Base-by-base conservation (phyloP, 2,797 vertebrate genomes). In the Etheostoma nigrum region DNA sequence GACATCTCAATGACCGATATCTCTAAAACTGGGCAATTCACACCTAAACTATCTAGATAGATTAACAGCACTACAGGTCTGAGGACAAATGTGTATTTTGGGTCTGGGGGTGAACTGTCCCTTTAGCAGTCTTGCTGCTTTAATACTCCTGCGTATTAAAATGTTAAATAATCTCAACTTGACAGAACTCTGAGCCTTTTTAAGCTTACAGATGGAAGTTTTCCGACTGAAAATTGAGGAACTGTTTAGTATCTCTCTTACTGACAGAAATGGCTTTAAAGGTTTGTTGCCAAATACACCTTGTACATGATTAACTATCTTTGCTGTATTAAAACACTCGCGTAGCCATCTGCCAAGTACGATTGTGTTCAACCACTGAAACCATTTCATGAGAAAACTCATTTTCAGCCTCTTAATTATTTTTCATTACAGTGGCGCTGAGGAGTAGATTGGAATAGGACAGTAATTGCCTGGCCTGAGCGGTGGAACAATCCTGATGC, bases 341-440 rank as follows among this genome's bases (percentile, higher is more conserved):
- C 90, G 90, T 93, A 95, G 94, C 96, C 95, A 96, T 97, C 97
- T 97, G 97, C 96, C 96, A 96, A 96, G 95, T 95, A 93, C 93
- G 93, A 98, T 97, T 97, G 96, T 97, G 95, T 96, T 96, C 96
- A 96, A 96, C 94, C 95, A 94, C 94, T 90, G 93, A 98, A 97
- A 96, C 96, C 96, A 97, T 97, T 97, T 97, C 96, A 96, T 96
- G 96, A 96, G 96, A 98, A 98, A 98, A 98, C 96, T 97, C 96
- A 98, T 98, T 98, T 98, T 98, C 96, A 94, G 94, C 91, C 95
- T 96, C 96, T 96, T 98, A 99, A 99, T 99, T 98, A 98, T 98
- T 98, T 98, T 98, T 97, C 96, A 98, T 98, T 98, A 98, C 95
- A 95, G 95, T 95, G 94, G 95, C 93, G 95, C 95, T 95, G 95